A percentile compares a stretch with the other conserved stretches of the same genome.
phyloP scores from a whole-genome alignment of 2,797 vertebrate species.

The Pseudochaenichthys georgianus region DNA sequence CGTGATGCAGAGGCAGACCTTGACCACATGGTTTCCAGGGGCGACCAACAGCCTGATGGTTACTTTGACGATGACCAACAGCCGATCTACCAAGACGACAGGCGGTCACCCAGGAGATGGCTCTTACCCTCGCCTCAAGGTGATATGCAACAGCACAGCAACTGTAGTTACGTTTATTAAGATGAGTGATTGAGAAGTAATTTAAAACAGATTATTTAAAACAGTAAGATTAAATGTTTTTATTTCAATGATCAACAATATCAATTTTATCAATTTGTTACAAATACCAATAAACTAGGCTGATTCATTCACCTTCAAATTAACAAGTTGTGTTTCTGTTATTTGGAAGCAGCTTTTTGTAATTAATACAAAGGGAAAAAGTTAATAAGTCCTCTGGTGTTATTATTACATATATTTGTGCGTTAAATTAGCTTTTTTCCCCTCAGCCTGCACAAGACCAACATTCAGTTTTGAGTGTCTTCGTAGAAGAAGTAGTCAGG shows the following conservation, averaged over 20 bases:
- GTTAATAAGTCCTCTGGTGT: not conserved
- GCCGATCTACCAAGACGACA: conserved; percentile 85
- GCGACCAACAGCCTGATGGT: conserved; percentile 85
- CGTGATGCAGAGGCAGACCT: conserved; percentile 81
- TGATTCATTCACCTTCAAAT: not conserved
- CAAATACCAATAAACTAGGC: not conserved
- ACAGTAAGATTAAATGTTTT: not conserved
- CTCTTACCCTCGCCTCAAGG: conserved; percentile 92
- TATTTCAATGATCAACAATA: too few relatives aligned
- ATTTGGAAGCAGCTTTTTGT: not conserved
- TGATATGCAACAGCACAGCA: conserved; percentile 60
- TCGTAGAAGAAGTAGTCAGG: conserved; percentile 90
- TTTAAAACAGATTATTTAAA: too few relatives aligned
- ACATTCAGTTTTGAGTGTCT: conserved; percentile 97
- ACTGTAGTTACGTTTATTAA: not conserved
- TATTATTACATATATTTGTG: not conserved
- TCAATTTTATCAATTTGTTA: too few relatives aligned
- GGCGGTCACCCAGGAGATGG: conserved; percentile 89
- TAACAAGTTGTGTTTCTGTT: not conserved
- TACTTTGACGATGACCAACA: conserved; percentile 91
- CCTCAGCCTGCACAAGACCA: conserved; percentile 88
- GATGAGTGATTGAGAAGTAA: too few relatives aligned
- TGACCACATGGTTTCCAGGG: conserved; percentile 84
- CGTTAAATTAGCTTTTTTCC: conserved; percentile 3
- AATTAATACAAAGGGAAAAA: not conserved